Percentiles rank a stretch among this genome's conserved stretches.
Conservation (phyloP, 2,888 invertebrate genomes). For the Orthosia incerta region DNA sequence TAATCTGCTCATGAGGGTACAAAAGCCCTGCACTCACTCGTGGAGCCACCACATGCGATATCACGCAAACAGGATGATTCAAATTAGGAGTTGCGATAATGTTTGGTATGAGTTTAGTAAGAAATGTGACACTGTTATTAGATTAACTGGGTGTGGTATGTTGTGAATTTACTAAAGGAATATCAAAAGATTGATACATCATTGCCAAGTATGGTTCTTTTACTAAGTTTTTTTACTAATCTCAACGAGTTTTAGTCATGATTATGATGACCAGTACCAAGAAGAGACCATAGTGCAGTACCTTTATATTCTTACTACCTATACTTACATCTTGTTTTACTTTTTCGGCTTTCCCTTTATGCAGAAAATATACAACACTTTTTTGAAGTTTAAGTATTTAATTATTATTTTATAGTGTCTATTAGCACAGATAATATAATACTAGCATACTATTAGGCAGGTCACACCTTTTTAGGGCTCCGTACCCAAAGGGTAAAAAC, state of each 20-base stretch:
- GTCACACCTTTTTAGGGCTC: too few relatives aligned
- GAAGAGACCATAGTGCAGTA: too few relatives aligned
- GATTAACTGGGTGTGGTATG: background rate
- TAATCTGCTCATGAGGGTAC: slow-evolving; percentile 89
- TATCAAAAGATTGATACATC: background rate
- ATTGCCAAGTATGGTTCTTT: background rate
- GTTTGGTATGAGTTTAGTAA: background rate
- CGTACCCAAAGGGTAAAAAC: too few relatives aligned
- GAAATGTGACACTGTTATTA: background rate
- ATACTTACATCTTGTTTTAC: too few relatives aligned
- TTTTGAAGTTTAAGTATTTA: too few relatives aligned
- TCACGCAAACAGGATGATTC: slow-evolving; percentile 77
- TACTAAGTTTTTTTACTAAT: too few relatives aligned
- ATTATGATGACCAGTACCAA: background rate
- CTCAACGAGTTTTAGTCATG: background rate
- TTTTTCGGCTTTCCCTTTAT: background rate
- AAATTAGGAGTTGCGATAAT: slow-evolving; percentile 9
- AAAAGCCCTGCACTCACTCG: slow-evolving; percentile 84
- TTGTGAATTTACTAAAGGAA: background rate
- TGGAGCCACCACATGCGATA: slow-evolving; percentile 82
- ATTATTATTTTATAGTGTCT: too few relatives aligned
- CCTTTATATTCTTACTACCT: too few relatives aligned
- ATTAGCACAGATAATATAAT: too few relatives aligned
- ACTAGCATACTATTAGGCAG: too few relatives aligned
- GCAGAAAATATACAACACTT: too few relatives aligned